Conservation (phyloP, 2,797 vertebrate species). For the Delichon dasypus region DNA sequence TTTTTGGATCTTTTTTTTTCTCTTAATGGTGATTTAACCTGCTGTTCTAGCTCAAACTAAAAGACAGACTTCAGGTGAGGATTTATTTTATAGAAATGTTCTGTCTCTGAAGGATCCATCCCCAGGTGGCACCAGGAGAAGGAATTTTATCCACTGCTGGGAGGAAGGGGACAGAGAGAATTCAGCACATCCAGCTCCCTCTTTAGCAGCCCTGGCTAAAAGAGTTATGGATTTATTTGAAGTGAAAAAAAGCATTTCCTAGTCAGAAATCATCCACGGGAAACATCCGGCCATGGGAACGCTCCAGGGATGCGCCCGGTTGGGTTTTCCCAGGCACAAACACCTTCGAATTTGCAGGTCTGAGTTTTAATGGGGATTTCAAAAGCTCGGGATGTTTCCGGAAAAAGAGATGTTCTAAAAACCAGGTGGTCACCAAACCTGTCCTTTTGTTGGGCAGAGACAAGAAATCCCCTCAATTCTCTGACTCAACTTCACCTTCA, state of each 20-base stretch:
- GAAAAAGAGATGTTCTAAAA: neutral
- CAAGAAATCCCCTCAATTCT: neutral
- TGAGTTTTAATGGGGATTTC: neutral
- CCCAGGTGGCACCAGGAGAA: neutral
- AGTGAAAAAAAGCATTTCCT: neutral
- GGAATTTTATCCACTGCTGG: neutral
- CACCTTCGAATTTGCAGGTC: neutral
- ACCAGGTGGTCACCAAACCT: neutral
- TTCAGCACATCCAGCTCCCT: neutral
- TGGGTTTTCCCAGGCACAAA: neutral
- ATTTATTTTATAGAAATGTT: neutral
- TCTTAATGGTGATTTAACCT: neutral
- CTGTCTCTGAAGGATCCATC: neutral
- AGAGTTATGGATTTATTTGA: neutral
- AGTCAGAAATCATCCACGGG: neutral
- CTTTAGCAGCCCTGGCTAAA: neutral
- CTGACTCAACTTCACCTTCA: neutral
- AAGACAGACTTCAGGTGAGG: neutral
- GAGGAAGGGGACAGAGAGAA: neutral
- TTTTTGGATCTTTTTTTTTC: neutral
- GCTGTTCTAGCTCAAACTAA: neutral
- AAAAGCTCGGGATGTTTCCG: neutral
- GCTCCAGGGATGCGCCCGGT: neutral
- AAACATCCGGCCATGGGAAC: neutral
- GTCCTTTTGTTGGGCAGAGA: neutral